These are phyloP conservation scores for Agrotis segetum DNA, from an alignment of 2,888 invertebrate species.

Conservation along the genomic window DNA sequence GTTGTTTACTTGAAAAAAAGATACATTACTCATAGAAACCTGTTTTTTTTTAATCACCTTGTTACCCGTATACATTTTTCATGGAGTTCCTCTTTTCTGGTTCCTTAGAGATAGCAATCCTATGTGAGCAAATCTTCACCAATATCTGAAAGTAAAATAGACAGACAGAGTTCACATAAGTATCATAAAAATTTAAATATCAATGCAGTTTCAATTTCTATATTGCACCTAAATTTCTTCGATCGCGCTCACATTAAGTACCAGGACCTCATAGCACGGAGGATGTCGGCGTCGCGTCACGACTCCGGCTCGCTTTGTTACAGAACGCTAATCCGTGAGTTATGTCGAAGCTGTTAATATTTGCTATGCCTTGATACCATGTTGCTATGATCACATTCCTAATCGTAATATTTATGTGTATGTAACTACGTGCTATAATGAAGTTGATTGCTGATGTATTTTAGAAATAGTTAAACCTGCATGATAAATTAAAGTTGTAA, in stretches of 20 bases:
- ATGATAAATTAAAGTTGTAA: not conserved
- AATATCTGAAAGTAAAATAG: no score
- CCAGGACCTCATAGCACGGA: not conserved
- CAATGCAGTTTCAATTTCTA: not conserved
- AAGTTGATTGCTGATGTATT: not conserved
- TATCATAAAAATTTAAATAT: no score
- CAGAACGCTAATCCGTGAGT: constrained; percentile 28
- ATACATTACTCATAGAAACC: no score
- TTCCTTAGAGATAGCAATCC: no score
- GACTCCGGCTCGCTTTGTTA: constrained; percentile 28
- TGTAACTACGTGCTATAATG: not conserved
- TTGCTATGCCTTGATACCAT: not conserved
- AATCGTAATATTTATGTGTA: not conserved
- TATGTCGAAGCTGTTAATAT: constrained; percentile 8
- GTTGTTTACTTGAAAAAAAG: no score
- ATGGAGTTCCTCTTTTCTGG: no score
- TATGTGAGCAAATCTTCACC: no score
- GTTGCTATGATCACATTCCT: not conserved
- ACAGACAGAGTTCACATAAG: no score
- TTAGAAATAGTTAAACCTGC: not conserved
- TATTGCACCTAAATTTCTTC: not conserved
- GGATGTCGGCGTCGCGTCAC: not conserved
- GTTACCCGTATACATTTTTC: no score
- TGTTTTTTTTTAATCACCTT: no score
- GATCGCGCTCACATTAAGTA: not conserved